Evolutionary conservation across 2,113 vertebrate species (phyloP).

Genomic region (Acanthisitta chloris): DNA sequence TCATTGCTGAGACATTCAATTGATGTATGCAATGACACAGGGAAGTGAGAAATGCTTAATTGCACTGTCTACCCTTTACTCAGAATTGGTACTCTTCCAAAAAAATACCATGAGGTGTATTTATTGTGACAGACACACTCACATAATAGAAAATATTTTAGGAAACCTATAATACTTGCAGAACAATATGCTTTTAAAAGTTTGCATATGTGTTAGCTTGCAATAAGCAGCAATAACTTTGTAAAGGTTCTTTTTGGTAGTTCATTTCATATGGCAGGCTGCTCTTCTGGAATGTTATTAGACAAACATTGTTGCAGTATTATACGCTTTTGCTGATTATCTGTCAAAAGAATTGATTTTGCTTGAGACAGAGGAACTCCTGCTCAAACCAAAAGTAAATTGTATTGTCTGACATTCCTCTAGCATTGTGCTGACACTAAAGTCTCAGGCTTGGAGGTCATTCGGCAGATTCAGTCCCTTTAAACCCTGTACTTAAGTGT

Average conservation of each 20-base stretch:
- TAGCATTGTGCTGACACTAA: not conserved
- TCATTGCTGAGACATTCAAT: not conserved
- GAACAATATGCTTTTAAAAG: not conserved
- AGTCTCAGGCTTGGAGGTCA: not conserved
- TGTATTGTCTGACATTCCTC: not conserved
- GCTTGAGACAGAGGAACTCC: not conserved
- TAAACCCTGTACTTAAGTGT: not conserved
- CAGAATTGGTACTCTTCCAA: not conserved
- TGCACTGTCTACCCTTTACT: not conserved
- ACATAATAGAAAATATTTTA: not conserved
- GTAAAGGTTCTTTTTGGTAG: not conserved
- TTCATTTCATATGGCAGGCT: not conserved
- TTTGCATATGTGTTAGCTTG: not conserved
- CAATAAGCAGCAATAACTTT: not conserved
- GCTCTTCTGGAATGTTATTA: not conserved
- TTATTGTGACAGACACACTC: not conserved
- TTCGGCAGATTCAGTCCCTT: not conserved
- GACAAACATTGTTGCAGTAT: not conserved
- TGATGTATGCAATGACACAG: not conserved
- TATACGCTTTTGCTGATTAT: not conserved
- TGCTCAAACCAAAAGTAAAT: not conserved
- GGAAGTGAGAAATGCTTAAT: not conserved
- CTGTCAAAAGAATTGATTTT: not conserved
- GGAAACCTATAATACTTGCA: not conserved
- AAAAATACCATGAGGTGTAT: not conserved